Percentiles rank a stretch among this genome's conserved stretches.
Conservation (phyloP, 37 sponge, comb jelly and placozoan genomes). For the Hormiphora californensis region DNA sequence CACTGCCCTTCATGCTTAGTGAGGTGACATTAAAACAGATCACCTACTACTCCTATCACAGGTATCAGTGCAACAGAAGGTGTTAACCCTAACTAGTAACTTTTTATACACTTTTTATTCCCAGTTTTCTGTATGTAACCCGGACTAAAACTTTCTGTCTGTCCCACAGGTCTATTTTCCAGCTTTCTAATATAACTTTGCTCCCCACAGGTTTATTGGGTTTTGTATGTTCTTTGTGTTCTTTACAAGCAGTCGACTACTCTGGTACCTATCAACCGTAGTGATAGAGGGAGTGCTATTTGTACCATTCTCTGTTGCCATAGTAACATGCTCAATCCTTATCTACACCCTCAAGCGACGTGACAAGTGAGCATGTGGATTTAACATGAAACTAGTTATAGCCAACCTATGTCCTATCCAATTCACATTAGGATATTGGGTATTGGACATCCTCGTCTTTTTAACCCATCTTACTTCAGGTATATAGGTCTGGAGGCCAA, state of each 20-base stretch:
- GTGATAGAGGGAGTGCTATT: background rate
- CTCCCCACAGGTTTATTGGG: background rate
- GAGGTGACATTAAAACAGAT: background rate
- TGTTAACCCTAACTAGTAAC: too few relatives aligned
- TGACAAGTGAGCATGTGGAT: too few relatives aligned
- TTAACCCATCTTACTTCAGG: too few relatives aligned
- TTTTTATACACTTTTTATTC: too few relatives aligned
- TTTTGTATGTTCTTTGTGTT: slow-evolving; percentile 3
- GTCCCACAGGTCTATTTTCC: too few relatives aligned
- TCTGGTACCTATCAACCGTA: background rate
- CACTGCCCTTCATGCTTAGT: background rate
- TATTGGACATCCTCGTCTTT: too few relatives aligned
- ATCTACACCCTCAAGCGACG: background rate
- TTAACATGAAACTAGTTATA: too few relatives aligned
- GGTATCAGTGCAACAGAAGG: too few relatives aligned
- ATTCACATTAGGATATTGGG: too few relatives aligned
- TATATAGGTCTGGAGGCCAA: slow-evolving; percentile 7
- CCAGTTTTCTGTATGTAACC: too few relatives aligned
- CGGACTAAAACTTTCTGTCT: too few relatives aligned
- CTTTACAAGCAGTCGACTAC: background rate
- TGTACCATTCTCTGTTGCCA: background rate
- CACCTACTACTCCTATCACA: background rate
- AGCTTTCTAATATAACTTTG: background rate
- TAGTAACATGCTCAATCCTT: background rate
- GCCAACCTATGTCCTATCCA: too few relatives aligned